Evolutionary conservation across 2,113 vertebrate genomes (phyloP).

Genomic region (Pandion haliaetus): DNA sequence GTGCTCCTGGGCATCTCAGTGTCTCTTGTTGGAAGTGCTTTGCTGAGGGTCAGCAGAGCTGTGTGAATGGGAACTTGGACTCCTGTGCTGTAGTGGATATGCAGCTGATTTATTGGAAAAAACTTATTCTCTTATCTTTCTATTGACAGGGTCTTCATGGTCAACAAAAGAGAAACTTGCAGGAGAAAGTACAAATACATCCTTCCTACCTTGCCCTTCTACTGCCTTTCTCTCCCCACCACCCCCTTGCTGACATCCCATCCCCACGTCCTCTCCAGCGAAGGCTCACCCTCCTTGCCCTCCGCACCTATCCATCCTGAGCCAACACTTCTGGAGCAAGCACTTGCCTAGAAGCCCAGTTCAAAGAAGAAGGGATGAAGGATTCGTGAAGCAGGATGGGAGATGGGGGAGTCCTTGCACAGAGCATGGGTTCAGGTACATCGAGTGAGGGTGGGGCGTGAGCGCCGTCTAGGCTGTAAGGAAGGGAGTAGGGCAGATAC

Average conservation of each 20-base stretch:
- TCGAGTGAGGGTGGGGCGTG: accelerated
- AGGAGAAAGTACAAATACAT: neutral
- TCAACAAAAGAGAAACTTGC: neutral
- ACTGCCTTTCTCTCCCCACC: neutral
- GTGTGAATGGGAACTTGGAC: neutral
- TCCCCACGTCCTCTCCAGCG: accelerated
- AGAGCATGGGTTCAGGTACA: accelerated
- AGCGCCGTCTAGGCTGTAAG: accelerated
- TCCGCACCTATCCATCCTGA: neutral
- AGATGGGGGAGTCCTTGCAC: neutral
- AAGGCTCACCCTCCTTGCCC: neutral
- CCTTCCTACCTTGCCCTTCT: neutral
- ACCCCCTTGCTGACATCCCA: neutral
- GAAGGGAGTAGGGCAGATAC: neutral
- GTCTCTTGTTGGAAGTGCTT: accelerated
- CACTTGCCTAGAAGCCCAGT: neutral
- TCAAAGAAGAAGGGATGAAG: neutral
- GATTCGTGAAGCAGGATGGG: neutral
- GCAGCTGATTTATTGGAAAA: neutral
- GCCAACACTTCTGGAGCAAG: neutral
- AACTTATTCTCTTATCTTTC: neutral
- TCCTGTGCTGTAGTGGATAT: neutral
- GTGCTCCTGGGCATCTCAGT: neutral
- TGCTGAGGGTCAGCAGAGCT: neutral
- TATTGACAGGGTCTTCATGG: neutral